Percentiles rank a stretch among this genome's conserved stretches.
Conservation (phyloP, 2,113 vertebrate species). For the Pelodiscus sinensis region DNA sequence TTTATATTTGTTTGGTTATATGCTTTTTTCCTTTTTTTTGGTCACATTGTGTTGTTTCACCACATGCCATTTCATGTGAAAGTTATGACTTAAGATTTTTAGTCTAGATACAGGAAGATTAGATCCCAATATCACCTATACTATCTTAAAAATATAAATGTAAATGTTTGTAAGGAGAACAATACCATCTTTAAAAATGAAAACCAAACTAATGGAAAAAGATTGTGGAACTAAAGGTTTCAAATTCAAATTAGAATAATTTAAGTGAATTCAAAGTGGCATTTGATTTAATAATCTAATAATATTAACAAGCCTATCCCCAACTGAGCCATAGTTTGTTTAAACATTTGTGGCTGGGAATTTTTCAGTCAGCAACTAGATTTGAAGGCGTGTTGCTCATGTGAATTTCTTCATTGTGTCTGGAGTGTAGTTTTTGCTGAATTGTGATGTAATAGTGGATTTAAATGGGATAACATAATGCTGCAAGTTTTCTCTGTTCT, state of each 20-base stretch:
- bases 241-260: neutral
- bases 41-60: slow-evolving; percentile 19
- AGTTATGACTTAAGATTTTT: neutral
- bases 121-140: neutral
- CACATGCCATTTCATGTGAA: neutral
- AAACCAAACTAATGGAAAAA: neutral
- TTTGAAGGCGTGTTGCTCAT: neutral
- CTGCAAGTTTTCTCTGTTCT: neutral
- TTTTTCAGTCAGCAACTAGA: neutral
- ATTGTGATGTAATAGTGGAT: neutral
- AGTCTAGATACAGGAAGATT: neutral
- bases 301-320: neutral
- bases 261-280: neutral
- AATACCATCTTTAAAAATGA: neutral
- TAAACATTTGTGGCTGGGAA: neutral
- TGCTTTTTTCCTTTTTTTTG: neutral
- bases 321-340: neutral
- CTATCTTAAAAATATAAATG: neutral
- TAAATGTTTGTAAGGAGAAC: neutral
- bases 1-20: slow-evolving; percentile 19
- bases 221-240: neutral
- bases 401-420: no score
- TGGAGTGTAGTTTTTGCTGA: no score
- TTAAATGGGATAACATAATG: neutral
- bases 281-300: fast-evolving